Base-by-base conservation (phyloP, 2,888 invertebrate genomes). In the Pasiphila rectangulata region DNA sequence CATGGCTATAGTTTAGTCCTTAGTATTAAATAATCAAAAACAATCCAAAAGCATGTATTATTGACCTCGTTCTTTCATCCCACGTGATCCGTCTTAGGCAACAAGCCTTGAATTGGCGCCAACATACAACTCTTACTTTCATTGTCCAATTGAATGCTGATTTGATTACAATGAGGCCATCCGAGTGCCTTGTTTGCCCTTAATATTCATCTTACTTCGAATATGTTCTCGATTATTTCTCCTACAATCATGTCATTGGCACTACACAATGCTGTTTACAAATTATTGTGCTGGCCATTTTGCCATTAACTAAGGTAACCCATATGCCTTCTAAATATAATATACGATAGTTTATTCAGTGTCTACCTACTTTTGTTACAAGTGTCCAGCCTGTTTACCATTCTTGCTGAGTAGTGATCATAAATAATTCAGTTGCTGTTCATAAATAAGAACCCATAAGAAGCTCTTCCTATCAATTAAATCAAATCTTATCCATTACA, bases 111-210 rank as follows among this genome's bases (percentile, higher is more conserved):
- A 79, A 64, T 63, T 61, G 68, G 77, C 79, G 77, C 83, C 79
- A 77, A 78, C 79, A 69, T 74, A 58, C 57, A 61, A 66, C 75
- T 75, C 77, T 80, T 72, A 83, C 83, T 83, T 83, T 83, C 83
- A 77, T 81, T 81, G 79, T 79, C 75, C 77, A 59, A 70, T 70
- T 69, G 59, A 74, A 73, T 73, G 67, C 60, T 67, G 66, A 67
- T 73, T 75, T 67, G 69, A 75, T 75, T 68, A 79, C 72, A 79
- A 77, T 75, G 66, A 76, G 72, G 72, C 65, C 64, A 63, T 65
- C 61, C 49, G 47, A 45, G 37, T 56, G 15, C 16, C 10, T 5
- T 19, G 17, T 32, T 41, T 53, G 53, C 32, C 17, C 32, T 32
- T 61, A n/a, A n/a, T 64, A 54, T 59, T 42, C 38, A 50, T 57